Conservation (phyloP, 2,888 invertebrate genomes). For the Omphaloscelis lunosa region DNA sequence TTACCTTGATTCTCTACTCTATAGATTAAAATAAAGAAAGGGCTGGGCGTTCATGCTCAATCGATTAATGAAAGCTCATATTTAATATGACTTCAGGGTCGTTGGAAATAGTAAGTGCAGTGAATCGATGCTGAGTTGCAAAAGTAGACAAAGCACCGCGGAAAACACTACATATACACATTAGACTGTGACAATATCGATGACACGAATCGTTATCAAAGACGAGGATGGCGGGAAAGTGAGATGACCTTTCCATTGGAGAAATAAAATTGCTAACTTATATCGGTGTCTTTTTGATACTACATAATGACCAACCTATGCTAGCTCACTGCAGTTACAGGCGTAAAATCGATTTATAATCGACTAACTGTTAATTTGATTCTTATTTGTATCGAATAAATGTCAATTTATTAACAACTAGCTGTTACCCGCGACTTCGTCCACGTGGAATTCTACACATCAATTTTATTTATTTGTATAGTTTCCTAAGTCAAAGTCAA, state of each 20-base stretch:
- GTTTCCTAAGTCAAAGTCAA: no score
- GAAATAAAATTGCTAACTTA: neutral
- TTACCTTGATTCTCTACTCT: constrained; percentile 38
- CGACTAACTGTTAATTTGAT: neutral
- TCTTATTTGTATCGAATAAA: neutral
- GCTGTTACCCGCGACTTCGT: no score
- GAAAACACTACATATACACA: neutral
- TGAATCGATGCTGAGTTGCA: constrained; percentile 8
- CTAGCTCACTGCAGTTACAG: neutral
- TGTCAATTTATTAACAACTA: neutral
- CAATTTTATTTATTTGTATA: no score
- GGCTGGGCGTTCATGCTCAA: constrained; percentile 6
- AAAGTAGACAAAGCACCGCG: neutral
- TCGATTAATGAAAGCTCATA: constrained; percentile 23
- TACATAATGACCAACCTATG: neutral
- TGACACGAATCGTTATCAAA: neutral
- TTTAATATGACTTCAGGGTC: constrained; percentile 13
- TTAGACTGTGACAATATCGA: neutral
- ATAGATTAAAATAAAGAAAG: constrained; percentile 45
- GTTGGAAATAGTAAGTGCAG: neutral
- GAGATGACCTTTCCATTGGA: neutral
- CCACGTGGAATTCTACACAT: no score
- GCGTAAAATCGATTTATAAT: neutral
- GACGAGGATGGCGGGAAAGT: neutral
- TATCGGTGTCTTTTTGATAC: neutral